Evolutionary conservation across 2,888 invertebrate species (phyloP), one percentile per base, ranked within the genome.

Genomic region (Endotricha flammealis): DNA sequence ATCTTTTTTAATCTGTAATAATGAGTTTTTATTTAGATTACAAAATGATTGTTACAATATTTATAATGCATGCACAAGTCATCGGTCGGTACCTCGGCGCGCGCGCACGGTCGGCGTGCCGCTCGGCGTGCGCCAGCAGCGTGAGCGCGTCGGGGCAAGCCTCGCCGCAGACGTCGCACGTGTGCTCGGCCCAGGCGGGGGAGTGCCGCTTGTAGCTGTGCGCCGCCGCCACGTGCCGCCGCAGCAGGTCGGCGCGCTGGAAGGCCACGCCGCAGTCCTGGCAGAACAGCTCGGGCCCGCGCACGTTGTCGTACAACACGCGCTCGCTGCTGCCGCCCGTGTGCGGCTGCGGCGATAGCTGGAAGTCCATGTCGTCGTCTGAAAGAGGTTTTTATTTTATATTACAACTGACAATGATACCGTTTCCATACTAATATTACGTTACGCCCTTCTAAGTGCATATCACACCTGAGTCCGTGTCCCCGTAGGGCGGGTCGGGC

Each of bases 111-210:
- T 89, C 57, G 25, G 93, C 91, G 70, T 95, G 94, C 3, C 91
- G 86, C 80, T 94, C 94, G 0, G 93, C 93, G 74, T 94, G 94
- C 11, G 94, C 93, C 28, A 93, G 81, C 48, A 94, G 85, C 65
- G 93, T 93, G 54, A 93, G 74, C 34, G 93, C 93, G 79, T 93
- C 93, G 25, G 90, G 88, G 68, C 93, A 95, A 42, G 89, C 89
- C 74, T 93, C 93, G 29, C 94, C 94, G 68, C 95, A 95, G 22
- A 92, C 93, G 63, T 91, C 92, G 68, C 95, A 95, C 46, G 91
- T 88, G 66, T 94, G 93, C 39, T 88, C 88, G 39, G 76, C 76
- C 68, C 88, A 88, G 46, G 85, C 70, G 48, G 74, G 67, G 48
- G 72, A 72, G 60, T 73, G 77, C 8, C 85, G 69, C 58, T 80